Base-by-base conservation (phyloP, 2,888 invertebrate species). In the Stomorhina lunata region DNA sequence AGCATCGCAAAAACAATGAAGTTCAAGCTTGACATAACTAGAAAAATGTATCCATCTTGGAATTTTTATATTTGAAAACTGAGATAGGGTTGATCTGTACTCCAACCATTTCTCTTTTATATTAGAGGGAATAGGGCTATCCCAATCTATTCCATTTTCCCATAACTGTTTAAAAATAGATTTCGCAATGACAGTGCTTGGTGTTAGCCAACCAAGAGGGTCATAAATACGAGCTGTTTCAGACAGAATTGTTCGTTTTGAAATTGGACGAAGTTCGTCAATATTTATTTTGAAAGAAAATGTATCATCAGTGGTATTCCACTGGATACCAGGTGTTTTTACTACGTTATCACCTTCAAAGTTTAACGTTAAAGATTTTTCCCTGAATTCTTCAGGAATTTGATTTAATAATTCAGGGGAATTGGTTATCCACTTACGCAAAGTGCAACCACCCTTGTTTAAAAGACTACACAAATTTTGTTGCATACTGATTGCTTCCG, bases 151-250 rank as follows among this genome's bases (percentile, higher is more conserved):
- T 10, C 22, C 45, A 6, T 34, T 25, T 43, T 32, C 22, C 55
- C 75, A 75, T n/a, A 75, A n/a, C 3, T 57, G 12, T 22, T 66
- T 55, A 55, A 75, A 57, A 2, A 75, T 10, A 12, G 48, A n/a
- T 59, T 66, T 76, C 0, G 66, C 66, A 10, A 45, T 10, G 4
- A 76, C 29, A 9, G 66, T 5, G 0, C 9, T 45, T 45, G 76
- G 66, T 7, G 15, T 25, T 12, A 66, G 5, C 66, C 66, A 76
- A 3, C 57, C 32, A 10, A 45, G 17, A 20, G 75, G 75, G 10
- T 75, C 75, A 55, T 57, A 75, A 7, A 75, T 25, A 12, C 43
- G 65, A 1, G 75, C 29, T 2, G 57, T 57, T 2, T n/a, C 10
- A 2, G 45, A 75, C 6, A 65, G 53, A 10, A 63, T 32, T 43